Base-by-base conservation (phyloP, 2,113 vertebrate species). In the Solea solea region DNA sequence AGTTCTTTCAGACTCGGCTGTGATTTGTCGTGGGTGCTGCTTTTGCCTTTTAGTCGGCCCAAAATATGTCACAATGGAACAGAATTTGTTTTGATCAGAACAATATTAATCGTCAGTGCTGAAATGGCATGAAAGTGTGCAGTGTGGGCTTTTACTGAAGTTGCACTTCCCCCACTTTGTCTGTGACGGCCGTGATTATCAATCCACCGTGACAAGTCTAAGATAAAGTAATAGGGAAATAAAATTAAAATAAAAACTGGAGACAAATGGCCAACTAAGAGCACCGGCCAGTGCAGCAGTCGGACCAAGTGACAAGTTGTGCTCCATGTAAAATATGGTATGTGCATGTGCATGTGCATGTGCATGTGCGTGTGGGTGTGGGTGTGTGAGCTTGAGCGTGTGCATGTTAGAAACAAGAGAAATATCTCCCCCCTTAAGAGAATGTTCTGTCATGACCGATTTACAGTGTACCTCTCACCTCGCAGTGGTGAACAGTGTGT, bases 211-310 rank as follows among this genome's bases (percentile, higher is more conserved):
- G 84, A 76, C 81, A 75, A 61, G 10, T 69, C 64, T 25, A 63
- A 85, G 80, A 89, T 76, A 55, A 82, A 71, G 81, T 71, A 80
- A 80, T 76, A 68, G 49, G 80, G 81, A 85, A 82, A 84, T 63
- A 65, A 72, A 81, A 83, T 80, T 69, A 80, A 80, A 88, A 86
- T 74, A 82, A 78, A 76, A 86, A 64, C 56, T 25, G 62, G 75
- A 80, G 85, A 88, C 74, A 85, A 88, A 89, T 88, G 81, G 74
- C 60, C 80, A 67, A 70, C 83, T 83, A 80, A 89, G 79, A 86
- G 74, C 2, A 15, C 63, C 16, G 74, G 78, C 72, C 85, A 74
- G 77, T 25, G 75, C 78, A 56, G 81, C 83, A 72, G 75, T 85
- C 75, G 71, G 63, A 52, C 66, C 59, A 14, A 79, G 76, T 83